Evolutionary conservation across 1,140 invertebrate genomes (phyloP).

Genomic region (Zaprionus africanus): DNA sequence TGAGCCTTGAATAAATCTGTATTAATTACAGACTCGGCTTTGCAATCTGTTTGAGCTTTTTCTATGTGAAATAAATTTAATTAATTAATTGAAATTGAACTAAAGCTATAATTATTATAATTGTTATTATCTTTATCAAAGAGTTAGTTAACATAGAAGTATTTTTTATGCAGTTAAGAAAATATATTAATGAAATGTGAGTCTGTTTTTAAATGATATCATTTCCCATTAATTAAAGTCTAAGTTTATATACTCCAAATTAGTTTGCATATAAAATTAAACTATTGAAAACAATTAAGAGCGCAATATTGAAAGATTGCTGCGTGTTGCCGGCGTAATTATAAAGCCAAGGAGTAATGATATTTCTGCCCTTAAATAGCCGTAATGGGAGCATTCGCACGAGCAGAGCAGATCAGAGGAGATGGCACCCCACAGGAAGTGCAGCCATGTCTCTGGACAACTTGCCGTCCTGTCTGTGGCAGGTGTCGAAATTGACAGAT

Average conservation of each 20-base stretch:
- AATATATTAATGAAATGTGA: no score
- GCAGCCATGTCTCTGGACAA: constrained; percentile 22
- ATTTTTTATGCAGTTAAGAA: no score
- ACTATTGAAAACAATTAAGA: constrained; percentile 13
- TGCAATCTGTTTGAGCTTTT: no score
- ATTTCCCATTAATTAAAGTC: no score
- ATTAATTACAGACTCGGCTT: not conserved
- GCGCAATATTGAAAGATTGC: constrained; percentile 1
- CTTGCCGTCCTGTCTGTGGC: constrained; percentile 51
- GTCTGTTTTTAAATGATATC: no score
- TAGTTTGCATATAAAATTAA: not conserved
- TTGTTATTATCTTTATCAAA: no score
- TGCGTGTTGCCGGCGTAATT: constrained; percentile 12
- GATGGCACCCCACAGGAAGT: constrained; percentile 34
- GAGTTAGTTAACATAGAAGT: no score
- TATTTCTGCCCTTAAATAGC: constrained; percentile 31
- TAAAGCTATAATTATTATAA: no score
- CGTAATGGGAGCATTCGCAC: constrained; percentile 19
- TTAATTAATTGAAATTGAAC: not conserved
- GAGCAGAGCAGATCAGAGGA: not conserved
- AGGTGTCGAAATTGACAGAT: constrained; percentile 81
- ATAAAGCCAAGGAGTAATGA: constrained; percentile 4
- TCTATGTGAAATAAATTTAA: not conserved
- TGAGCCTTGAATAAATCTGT: not conserved
- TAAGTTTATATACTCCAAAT: not conserved